phyloP scores from a whole-genome alignment of 2,888 invertebrate species.

The Anarsia innoxiella region DNA sequence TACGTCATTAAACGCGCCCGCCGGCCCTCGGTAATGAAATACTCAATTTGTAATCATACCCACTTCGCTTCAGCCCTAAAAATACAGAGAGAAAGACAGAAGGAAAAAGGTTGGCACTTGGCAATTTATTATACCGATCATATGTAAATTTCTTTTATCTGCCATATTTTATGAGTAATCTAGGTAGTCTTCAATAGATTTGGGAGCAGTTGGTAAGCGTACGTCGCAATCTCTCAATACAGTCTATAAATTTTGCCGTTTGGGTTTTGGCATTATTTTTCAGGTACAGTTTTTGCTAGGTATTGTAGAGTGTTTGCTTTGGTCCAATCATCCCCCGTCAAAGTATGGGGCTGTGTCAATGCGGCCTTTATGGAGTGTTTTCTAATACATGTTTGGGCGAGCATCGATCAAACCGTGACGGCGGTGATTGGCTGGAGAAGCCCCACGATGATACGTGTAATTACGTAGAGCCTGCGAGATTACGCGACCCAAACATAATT shows the following conservation, averaged over 20 bases:
- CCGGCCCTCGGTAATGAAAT: slow-evolving; percentile 1
- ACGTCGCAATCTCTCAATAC: no score
- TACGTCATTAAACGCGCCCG: not conserved
- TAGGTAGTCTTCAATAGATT: slow-evolving; percentile 11
- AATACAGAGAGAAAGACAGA: slow-evolving; percentile 2
- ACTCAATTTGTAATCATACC: slow-evolving; percentile 6
- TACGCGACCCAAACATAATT: slow-evolving; percentile 1
- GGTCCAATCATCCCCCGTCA: not conserved
- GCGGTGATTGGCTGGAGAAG: slow-evolving; percentile 4
- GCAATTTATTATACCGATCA: slow-evolving; percentile 6
- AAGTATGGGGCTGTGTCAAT: slow-evolving; percentile 1
- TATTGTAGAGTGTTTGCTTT: not conserved
- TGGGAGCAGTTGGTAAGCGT: no score
- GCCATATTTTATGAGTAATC: slow-evolving; percentile 15
- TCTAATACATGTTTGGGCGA: slow-evolving; percentile 2
- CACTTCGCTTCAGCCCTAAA: not conserved
- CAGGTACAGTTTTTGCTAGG: slow-evolving; percentile 1
- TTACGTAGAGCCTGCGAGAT: slow-evolving; percentile 4
- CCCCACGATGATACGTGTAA: slow-evolving; percentile 10
- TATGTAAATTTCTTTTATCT: slow-evolving; percentile 14
- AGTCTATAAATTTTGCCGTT: slow-evolving; percentile 6
- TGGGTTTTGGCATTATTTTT: no score
- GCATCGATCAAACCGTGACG: slow-evolving; percentile 7
- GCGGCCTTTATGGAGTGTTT: slow-evolving; percentile 1
- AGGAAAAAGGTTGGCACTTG: slow-evolving; percentile 2